A percentile compares a stretch with the other conserved stretches of the same genome.
Conservation (phyloP, 1,140 invertebrate species). For the Anthonomus grandis region DNA sequence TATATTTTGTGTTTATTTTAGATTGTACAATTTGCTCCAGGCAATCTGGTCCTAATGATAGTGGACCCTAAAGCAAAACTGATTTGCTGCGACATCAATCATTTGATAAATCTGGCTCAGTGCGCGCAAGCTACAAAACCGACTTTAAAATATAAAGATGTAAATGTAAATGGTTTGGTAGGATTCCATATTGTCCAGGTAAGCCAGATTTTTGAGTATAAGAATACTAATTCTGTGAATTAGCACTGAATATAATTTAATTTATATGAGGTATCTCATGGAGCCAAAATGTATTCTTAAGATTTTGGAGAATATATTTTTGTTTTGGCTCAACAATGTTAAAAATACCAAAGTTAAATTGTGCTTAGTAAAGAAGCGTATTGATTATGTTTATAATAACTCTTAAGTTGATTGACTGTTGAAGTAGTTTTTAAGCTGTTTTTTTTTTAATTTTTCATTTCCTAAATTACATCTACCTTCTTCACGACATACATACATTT, state of each 20-base stretch:
- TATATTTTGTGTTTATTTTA: constrained; percentile 6
- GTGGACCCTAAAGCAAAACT: constrained; percentile 63
- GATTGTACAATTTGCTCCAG: constrained; percentile 56
- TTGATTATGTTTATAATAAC: no score
- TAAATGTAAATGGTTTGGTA: constrained; percentile 53
- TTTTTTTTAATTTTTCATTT: no score
- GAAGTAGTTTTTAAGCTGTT: no score
- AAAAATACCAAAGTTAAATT: no score
- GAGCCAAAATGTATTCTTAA: neutral
- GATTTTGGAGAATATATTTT: neutral
- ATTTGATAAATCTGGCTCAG: constrained; percentile 59
- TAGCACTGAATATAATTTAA: no score
- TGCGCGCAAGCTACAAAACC: constrained; percentile 59
- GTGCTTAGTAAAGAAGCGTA: no score
- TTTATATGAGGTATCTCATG: neutral
- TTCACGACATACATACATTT: no score
- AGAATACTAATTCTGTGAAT: no score
- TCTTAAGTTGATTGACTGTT: no score
- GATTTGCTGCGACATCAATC: constrained; percentile 61
- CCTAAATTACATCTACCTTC: no score
- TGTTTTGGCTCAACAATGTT: no score
- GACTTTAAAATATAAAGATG: constrained; percentile 56
- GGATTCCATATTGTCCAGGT: constrained; percentile 63
- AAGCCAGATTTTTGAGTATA: neutral
- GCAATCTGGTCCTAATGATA: constrained; percentile 64